Conservation (phyloP, 2,888 invertebrate species). For the Mythimna pallens region DNA sequence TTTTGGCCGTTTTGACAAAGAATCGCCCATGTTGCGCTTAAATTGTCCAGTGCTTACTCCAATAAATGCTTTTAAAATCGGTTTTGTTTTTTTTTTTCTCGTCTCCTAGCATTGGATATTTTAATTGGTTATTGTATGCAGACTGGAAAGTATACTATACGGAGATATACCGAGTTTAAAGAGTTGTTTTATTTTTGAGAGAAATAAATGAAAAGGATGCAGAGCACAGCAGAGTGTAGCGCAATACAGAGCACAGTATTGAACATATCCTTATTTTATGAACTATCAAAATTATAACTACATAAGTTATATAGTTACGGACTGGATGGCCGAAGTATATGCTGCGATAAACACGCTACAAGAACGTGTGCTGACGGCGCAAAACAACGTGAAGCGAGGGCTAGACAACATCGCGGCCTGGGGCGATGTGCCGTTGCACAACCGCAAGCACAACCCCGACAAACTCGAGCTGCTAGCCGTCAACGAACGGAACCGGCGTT, state of each 20-base stretch:
- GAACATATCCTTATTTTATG: neutral
- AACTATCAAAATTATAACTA: neutral
- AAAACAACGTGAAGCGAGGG: slow-evolving; percentile 92
- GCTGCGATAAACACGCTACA: slow-evolving; percentile 93
- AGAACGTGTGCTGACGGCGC: slow-evolving; percentile 92
- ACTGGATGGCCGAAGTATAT: slow-evolving; percentile 93
- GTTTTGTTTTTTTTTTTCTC: neutral
- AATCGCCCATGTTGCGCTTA: slow-evolving; percentile 5
- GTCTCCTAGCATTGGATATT: neutral
- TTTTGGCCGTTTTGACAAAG: too few relatives aligned
- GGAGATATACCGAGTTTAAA: too few relatives aligned
- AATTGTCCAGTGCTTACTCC: neutral
- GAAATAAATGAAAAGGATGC: too few relatives aligned
- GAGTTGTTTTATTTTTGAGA: too few relatives aligned
- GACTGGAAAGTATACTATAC: too few relatives aligned
- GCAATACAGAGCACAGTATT: too few relatives aligned
- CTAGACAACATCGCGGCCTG: slow-evolving; percentile 92
- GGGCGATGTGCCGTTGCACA: slow-evolving; percentile 94
- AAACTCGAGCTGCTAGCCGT: slow-evolving; percentile 89
- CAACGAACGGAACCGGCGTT: slow-evolving; percentile 89
- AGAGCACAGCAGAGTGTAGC: too few relatives aligned
- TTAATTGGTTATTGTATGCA: too few relatives aligned
- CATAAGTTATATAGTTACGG: slow-evolving; percentile 86
- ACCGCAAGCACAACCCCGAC: slow-evolving; percentile 90
- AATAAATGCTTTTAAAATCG: slow-evolving; percentile 6